Evolutionary conservation across 2,888 invertebrate species (phyloP), one percentile per base, ranked within the genome.

Genomic region (Nymphalis polychloros): DNA sequence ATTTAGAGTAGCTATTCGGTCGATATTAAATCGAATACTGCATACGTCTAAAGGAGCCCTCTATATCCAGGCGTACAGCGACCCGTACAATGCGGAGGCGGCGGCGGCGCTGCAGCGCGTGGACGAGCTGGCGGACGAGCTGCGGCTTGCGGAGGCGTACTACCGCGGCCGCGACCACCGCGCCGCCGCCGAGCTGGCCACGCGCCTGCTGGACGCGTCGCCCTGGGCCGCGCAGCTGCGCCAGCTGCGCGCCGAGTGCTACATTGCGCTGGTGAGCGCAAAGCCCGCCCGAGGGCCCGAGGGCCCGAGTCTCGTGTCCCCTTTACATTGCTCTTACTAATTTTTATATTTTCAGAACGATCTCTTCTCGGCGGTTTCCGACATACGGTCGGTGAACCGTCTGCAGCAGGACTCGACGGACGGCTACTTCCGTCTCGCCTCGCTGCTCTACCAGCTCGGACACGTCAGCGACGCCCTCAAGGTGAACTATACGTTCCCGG

Each of bases 351-450:
- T 72, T 0, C 83, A 95, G 77, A 96, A 96, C 66, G 97, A 99
- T 86, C 92, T 96, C 50, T 93, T 96, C 80, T 95, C 97, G 52
- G 99, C 99, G 19, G 97, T 99, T 73, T 95, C 96, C 27, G 99
- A 99, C 88, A 94, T 99, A 79, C 94, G 97, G 53, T 95, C 97
- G 0, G 96, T 98, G 52, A 98, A 98, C 68, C 97, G 98, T 78
- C 93, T 99, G 69, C 95, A 96, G 70, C 95, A 97, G 75, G 99
- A 99, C 90, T 98, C 98, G 83, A 98, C 98, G 0, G 95, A 94
- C 68, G 98, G 98, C 0, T 97, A 94, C 87, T 94, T 94, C 78
- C 96, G 97, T 74, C 93, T 99, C n/a, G 95, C 98, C 59, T 93
- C 94, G 66, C 89, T 99, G 71, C 94, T 98, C 64, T 99, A 99